A percentile compares a stretch with the other conserved stretches of the same genome.
These are phyloP conservation scores for Ectropis grisescens DNA, from an alignment of 1,140 invertebrate genomes.

Conservation along the genomic window DNA sequence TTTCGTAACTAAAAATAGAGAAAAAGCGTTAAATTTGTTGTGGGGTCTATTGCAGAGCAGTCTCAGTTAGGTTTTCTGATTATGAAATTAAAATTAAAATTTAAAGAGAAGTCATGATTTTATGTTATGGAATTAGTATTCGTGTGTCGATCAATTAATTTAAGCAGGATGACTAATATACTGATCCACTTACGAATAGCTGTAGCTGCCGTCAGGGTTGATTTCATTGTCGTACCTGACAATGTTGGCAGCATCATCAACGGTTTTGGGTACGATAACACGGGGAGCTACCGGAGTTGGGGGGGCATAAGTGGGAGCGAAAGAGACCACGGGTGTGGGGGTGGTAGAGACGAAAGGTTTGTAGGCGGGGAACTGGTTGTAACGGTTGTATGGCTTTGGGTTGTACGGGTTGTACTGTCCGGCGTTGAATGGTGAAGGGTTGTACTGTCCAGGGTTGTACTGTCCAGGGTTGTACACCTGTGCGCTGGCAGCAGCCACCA, in stretches of 20 bases:
- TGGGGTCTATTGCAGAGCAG: no score
- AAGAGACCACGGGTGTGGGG: constrained; percentile 1
- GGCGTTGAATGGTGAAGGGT: constrained; percentile 16
- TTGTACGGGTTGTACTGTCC: constrained; percentile 16
- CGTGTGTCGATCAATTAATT: no score
- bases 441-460: constrained; percentile 2
- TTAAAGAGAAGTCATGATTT: no score
- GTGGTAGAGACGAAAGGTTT: constrained; percentile 5
- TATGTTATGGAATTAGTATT: no score
- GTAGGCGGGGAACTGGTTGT: constrained; percentile 11
- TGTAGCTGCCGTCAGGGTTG: constrained; percentile 40
- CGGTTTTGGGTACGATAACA: constrained; percentile 8
- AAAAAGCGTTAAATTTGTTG: no score
- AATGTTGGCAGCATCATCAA: constrained; percentile 26
- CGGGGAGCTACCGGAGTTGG: not conserved
- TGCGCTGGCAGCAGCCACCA: constrained; percentile 34
- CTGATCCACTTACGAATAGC: constrained; percentile 50
- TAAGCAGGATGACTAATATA: no score
- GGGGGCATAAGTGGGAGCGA: not conserved
- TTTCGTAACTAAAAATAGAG: constrained; percentile 61
- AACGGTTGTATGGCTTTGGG: constrained; percentile 8
- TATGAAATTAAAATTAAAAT: no score
- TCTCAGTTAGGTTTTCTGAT: no score
- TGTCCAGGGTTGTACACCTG: constrained; percentile 16
- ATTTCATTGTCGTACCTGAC: constrained; percentile 37